Evolutionary conservation across 1,140 invertebrate species (phyloP).

Genomic region (Caenorhabditis brenneri): DNA sequence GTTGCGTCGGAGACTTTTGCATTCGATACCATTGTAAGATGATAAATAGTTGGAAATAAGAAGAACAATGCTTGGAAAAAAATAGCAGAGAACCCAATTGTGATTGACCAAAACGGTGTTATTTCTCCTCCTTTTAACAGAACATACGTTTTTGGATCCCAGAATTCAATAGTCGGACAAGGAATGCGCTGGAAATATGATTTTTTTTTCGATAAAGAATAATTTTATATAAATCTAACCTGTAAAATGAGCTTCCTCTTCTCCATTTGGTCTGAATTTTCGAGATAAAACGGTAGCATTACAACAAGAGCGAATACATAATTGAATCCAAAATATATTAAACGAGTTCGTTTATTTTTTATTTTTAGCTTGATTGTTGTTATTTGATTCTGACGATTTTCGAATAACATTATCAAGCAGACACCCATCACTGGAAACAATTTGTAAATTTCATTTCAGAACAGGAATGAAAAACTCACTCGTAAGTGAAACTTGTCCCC

Average conservation of each 20-base stretch:
- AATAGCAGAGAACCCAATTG: not conserved
- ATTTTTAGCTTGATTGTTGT: not conserved
- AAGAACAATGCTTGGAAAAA: not conserved
- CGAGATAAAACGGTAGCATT: not conserved
- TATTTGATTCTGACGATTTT: slow-evolving; percentile 7
- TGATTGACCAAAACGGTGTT: not conserved
- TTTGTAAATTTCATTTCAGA: not conserved
- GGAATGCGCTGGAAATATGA: not conserved
- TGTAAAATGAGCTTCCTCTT: too few species aligned
- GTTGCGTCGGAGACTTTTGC: not conserved
- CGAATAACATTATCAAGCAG: not conserved
- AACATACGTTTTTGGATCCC: not conserved
- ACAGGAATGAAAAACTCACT: not conserved
- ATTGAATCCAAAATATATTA: not conserved
- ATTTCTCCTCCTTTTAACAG: not conserved
- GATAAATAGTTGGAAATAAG: not conserved
- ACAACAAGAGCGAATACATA: not conserved
- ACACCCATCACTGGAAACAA: not conserved
- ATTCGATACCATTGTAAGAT: not conserved
- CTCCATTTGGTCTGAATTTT: too few species aligned
- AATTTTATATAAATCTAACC: not conserved
- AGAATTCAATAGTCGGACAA: not conserved
- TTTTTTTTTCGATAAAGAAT: not conserved
- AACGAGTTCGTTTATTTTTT: not conserved
- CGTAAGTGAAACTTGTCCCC: not conserved